These are phyloP conservation scores for Argynnis bischoffii DNA, from an alignment of 2,888 invertebrate species.

Conservation along the genomic window DNA sequence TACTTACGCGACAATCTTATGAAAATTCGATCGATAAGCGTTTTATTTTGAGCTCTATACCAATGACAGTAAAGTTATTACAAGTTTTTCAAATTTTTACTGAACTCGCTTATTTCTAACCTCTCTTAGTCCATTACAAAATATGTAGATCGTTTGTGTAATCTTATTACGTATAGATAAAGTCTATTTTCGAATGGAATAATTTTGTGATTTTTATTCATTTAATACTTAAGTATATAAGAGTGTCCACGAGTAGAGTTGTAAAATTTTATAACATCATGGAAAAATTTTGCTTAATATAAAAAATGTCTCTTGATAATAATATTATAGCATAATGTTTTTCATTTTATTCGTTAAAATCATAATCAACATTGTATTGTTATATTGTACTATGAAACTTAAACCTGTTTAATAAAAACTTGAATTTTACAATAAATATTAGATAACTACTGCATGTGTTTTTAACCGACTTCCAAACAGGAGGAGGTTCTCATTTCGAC, in stretches of 20 bases:
- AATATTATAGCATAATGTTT: neutral
- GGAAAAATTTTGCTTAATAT: conserved; percentile 28
- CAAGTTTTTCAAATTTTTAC: neutral
- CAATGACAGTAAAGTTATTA: neutral
- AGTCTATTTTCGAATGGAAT: conserved; percentile 14
- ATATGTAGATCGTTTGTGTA: neutral
- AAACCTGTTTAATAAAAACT: too few relatives aligned
- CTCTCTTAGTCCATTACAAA: neutral
- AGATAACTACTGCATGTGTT: too few relatives aligned
- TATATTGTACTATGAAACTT: too few relatives aligned
- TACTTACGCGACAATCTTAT: conserved; percentile 13
- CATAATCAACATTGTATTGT: too few relatives aligned
- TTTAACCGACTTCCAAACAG: too few relatives aligned
- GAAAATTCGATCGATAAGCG: conserved; percentile 10
- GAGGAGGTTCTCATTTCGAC: too few relatives aligned
- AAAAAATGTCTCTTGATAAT: conserved; percentile 1
- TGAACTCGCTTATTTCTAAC: neutral
- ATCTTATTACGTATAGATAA: conserved; percentile 4
- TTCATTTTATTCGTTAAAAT: too few relatives aligned
- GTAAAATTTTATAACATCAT: conserved; percentile 47
- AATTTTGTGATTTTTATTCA: conserved; percentile 17
- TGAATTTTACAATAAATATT: too few relatives aligned
- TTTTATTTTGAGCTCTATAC: conserved; percentile 16
- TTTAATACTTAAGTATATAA: conserved; percentile 27
- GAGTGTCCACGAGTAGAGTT: conserved; percentile 28